Evolutionary conservation across 2,888 invertebrate species (phyloP).

Genomic region (Microplitis deprimator): DNA sequence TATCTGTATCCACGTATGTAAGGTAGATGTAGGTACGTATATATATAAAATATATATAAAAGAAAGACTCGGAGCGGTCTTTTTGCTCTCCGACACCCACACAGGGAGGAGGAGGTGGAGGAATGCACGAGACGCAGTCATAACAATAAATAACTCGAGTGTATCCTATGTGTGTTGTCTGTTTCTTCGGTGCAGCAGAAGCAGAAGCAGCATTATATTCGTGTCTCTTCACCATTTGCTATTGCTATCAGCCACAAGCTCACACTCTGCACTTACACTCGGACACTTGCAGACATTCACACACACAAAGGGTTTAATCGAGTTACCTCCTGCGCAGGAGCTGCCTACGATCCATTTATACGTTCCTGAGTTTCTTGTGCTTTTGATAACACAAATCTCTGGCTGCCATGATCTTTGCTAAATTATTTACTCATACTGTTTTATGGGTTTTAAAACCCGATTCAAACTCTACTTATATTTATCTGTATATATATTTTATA

Average conservation of each 20-base stretch:
- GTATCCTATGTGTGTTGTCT: conserved; percentile 53
- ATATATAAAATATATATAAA: not conserved
- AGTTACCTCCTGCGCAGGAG: conserved; percentile 56
- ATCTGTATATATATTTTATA: not conserved
- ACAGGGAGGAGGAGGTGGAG: conserved; percentile 23
- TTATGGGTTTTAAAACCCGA: not conserved
- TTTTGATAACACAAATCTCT: conserved; percentile 1
- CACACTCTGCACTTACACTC: conserved; percentile 26
- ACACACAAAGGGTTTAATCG: conserved; percentile 52
- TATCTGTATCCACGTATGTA: conserved; percentile 59
- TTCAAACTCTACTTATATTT: not conserved
- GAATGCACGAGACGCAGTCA: conserved; percentile 58
- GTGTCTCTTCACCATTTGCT: conserved; percentile 27
- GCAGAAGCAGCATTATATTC: conserved; percentile 2
- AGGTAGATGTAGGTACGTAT: conserved; percentile 52
- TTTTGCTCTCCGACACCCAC: conserved; percentile 44
- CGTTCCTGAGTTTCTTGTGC: not conserved
- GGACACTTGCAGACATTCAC: not conserved
- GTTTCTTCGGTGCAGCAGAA: conserved; percentile 49
- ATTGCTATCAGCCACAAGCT: not conserved
- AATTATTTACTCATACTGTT: conserved; percentile 1
- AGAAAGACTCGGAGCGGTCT: conserved; percentile 12
- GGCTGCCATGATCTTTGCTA: not conserved
- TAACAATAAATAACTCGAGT: conserved; percentile 69
- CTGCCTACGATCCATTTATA: conserved; percentile 46